Base-by-base conservation (phyloP, 2,113 vertebrate genomes). In the Perognathus longimembris region DNA sequence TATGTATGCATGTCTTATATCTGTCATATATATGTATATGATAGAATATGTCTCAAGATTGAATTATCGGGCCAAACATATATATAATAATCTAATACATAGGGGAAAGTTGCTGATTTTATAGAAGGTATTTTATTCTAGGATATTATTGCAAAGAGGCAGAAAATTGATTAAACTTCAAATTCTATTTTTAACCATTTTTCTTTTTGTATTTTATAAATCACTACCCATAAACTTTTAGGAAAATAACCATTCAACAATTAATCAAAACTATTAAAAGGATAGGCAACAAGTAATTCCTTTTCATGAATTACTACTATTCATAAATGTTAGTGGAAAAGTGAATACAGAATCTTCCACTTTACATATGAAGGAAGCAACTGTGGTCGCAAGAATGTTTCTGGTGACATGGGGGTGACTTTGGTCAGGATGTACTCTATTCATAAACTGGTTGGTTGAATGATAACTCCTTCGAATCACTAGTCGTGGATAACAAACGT, bases 101-200 rank as follows among this genome's bases (percentile, higher is more conserved):
- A 21, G 7, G 24, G 17, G 30, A 82, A 85, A 79, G 76, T 30
- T 96, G 79, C 70, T 96, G 79, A 97, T 97, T 97, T 97, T 93
- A 95, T 93, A 97, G 89, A 96, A 95, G 95, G 96, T 93, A 95
- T 97, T 97, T 94, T 93, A 94, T 89, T 95, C 64, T 91, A 92
- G 95, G 82, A 94, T 94, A 93, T 79, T 96, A 97, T 78, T 93
- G 91, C 57, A 90, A 50, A 92, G 96, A 0, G 96, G 93, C 78
- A 97, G 88, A 97, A 97, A 97, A 97, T 71, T 79, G 66, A 97
- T 95, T 97, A 91, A 93, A 89, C 96, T 96, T 96, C 97, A 88
- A 96, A 96, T 96, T 91, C 12, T 70, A 86, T 79, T 88, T 92
- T 76, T 94, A 93, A 92, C 45, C 69, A 76, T 87, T 85, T 95